These are phyloP conservation scores for Mormoops blainvillei DNA, from an alignment of 2,113 vertebrate species.

Conservation along the genomic window DNA sequence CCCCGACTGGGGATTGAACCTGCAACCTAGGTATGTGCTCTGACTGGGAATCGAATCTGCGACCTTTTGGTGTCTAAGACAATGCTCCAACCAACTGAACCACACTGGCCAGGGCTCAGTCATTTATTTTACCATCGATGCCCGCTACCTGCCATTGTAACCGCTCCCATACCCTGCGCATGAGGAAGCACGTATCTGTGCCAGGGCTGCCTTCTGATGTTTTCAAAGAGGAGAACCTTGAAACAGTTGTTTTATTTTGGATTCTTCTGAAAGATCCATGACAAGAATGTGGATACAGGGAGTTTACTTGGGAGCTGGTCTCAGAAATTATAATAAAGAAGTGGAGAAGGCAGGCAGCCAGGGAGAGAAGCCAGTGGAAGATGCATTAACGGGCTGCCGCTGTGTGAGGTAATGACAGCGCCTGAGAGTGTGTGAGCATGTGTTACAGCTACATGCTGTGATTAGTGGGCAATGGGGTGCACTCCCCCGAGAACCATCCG, in stretches of 20 bases:
- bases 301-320: background rate
- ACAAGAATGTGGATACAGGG: background rate
- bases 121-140: background rate
- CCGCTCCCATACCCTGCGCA: background rate
- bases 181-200: background rate
- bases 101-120: no score
- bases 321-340: background rate
- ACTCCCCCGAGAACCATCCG: background rate
- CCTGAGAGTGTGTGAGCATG: background rate
- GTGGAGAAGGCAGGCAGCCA: background rate
- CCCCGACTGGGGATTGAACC: no score
- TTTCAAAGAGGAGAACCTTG: background rate
- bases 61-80: no score
- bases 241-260: background rate
- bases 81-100: no score
- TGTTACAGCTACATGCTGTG: background rate
- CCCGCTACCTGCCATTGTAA: background rate
- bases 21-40: no score
- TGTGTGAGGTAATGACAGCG: no score
- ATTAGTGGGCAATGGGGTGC: background rate
- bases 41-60: no score
- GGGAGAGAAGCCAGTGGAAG: background rate
- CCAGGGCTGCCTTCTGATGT: background rate
- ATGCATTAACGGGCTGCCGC: background rate
- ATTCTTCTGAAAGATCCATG: background rate